These are phyloP conservation scores for Dynastes grantii DNA, from an alignment of 2,888 invertebrate genomes.

Conservation along the genomic window DNA sequence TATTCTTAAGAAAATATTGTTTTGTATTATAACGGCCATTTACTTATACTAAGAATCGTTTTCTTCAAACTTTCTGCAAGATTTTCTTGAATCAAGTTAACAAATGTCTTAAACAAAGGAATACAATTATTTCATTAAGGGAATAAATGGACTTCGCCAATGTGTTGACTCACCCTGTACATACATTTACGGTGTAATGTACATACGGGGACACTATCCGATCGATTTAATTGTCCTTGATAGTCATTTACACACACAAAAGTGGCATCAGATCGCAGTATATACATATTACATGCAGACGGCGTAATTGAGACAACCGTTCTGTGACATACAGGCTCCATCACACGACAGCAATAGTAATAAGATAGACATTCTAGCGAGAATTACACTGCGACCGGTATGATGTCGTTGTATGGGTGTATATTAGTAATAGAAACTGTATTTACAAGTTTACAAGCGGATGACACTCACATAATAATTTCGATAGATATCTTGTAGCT, in stretches of 20 bases:
- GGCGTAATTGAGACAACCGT: constrained; percentile 43
- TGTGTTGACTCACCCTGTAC: too few species aligned
- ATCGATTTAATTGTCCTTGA: not conserved
- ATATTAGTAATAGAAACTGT: constrained; percentile 11
- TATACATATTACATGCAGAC: constrained; percentile 42
- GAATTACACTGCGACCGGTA: constrained; percentile 26
- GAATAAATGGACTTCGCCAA: too few species aligned
- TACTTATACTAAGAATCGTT: too few species aligned
- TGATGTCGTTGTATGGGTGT: not conserved
- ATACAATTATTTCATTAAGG: too few species aligned
- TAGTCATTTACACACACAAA: not conserved
- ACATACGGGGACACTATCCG: not conserved
- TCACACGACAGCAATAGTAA: constrained; percentile 40
- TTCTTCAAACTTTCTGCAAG: too few species aligned
- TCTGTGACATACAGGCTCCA: constrained; percentile 36
- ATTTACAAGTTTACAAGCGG: constrained; percentile 19
- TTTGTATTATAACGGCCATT: too few species aligned
- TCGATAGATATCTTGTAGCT: not conserved
- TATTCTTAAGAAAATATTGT: too few species aligned
- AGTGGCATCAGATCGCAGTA: constrained; percentile 6
- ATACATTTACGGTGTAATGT: not conserved
- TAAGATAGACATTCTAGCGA: constrained; percentile 36
- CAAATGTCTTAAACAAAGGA: too few species aligned
- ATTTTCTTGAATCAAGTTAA: too few species aligned
- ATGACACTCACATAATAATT: constrained; percentile 36